phyloP scores from a whole-genome alignment of 2,888 invertebrate species.

The Lepidonotus clava region DNA sequence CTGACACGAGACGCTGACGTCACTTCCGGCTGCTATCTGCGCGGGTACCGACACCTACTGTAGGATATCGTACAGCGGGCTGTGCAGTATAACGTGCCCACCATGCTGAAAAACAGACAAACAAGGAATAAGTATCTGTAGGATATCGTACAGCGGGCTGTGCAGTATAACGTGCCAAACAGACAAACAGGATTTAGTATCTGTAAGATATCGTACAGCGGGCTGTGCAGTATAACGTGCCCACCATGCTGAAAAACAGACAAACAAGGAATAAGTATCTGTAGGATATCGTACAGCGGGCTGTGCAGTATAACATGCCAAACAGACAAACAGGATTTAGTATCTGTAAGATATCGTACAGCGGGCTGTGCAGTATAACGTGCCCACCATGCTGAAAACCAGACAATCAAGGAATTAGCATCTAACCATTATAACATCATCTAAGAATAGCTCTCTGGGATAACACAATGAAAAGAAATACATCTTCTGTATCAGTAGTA shows the following conservation, averaged over 20 bases:
- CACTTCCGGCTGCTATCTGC: slow-evolving; percentile 36
- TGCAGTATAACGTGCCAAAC: slow-evolving; percentile 57
- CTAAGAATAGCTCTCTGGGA: no score
- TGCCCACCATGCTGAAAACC: slow-evolving; percentile 59
- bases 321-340: no score
- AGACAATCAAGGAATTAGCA: no score
- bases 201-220: slow-evolving; percentile 59
- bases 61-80: slow-evolving; percentile 57
- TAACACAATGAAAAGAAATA: no score
- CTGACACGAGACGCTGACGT: slow-evolving; percentile 52
- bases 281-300: slow-evolving; percentile 56
- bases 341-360: slow-evolving; percentile 60
- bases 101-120: slow-evolving; percentile 54
- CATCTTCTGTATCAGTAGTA: no score
- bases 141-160: slow-evolving; percentile 53
- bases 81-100: slow-evolving; percentile 58
- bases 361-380: slow-evolving; percentile 53
- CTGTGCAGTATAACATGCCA: slow-evolving; percentile 56
- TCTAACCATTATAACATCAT: no score
- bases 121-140: no score
- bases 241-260: slow-evolving; percentile 57
- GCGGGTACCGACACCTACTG: slow-evolving; percentile 59
- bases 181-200: no score
- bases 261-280: no score
- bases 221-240: slow-evolving; percentile 56